Evolutionary conservation across 2,113 vertebrate species (phyloP).

Genomic region (Callorhinus ursinus): DNA sequence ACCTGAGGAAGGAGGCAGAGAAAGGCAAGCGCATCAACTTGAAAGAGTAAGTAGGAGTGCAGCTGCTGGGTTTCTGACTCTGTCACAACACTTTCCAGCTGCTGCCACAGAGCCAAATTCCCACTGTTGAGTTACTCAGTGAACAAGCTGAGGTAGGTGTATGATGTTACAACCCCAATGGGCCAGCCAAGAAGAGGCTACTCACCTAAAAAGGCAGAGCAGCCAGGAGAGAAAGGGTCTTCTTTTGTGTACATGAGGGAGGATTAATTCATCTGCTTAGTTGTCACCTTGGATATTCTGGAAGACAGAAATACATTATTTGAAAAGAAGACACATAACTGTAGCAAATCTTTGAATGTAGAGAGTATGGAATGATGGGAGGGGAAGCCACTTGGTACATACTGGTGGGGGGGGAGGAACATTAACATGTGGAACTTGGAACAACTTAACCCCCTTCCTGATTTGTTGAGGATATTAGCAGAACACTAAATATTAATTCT

Average conservation of each 20-base stretch:
- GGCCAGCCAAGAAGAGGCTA: no score
- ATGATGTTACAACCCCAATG: neutral
- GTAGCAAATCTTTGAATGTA: neutral
- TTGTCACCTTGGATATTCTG: neutral
- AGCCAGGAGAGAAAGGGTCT: neutral
- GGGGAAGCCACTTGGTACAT: neutral
- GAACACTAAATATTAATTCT: neutral
- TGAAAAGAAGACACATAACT: neutral
- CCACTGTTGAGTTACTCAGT: neutral
- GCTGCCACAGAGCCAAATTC: neutral
- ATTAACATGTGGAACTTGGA: neutral
- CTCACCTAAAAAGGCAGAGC: rapidly evolving
- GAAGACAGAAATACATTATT: neutral
- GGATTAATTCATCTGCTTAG: neutral
- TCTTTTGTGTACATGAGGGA: neutral
- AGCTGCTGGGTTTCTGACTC: neutral
- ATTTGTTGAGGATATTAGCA: neutral
- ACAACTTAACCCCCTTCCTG: neutral
- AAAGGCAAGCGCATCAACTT: slow-evolving; percentile 72
- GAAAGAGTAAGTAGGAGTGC: slow-evolving; percentile 86
- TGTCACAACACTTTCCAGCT: neutral
- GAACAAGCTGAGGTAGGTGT: rapidly evolving
- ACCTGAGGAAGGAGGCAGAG: slow-evolving; percentile 83
- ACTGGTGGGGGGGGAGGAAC: neutral
- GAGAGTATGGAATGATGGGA: neutral